Base-by-base conservation (phyloP, 1,140 invertebrate species). In the Cyclargus thomasi region DNA sequence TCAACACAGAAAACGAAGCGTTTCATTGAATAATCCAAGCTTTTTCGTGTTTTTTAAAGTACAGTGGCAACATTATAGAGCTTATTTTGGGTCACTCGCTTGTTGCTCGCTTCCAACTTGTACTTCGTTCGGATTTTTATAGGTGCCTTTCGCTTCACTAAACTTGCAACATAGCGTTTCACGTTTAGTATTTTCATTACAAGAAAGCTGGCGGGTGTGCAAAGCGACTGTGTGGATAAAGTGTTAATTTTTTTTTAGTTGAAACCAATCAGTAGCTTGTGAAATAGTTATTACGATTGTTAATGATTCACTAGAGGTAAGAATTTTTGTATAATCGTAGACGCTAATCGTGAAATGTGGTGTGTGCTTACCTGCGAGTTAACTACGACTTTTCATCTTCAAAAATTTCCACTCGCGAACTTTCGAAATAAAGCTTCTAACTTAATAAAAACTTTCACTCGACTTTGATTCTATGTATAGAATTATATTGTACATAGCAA, bases 131-230 rank as follows among this genome's bases (percentile, higher is more conserved):
- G 80, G 81, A 78, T 85, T 83, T 81, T 74, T 88, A 84, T 81
- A 90, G 82, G 85, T 88, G 88, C 88, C 88, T 90, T 90, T 90
- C 87, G 87, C 88, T 90, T 88, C 85, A 82, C 82, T 88, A 88
- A 88, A 88, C 88, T 88, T 90, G 85, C 88, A 87, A 86, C 87
- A 86, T 88, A 86, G 72, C 62, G 59, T 68, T 73, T 79, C 81
- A 84, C 86, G 82, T 82, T 85, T 85, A 80, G 79, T 90, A 87
- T 88, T 90, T 88, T 90, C 82, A 79, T 83, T 81, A 72, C 73
- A 88, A 88, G 88, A 90, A 88, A 90, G 88, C 85, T 90, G 88
- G 88, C 88, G 88, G 88, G 88, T 90, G 88, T 88, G 88, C 85
- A 87, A 88, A 87, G 84, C 82, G 85, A 87, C 82, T 81, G 81